Conservation (phyloP, 2,888 invertebrate genomes). For the Stenodema calcarata region DNA sequence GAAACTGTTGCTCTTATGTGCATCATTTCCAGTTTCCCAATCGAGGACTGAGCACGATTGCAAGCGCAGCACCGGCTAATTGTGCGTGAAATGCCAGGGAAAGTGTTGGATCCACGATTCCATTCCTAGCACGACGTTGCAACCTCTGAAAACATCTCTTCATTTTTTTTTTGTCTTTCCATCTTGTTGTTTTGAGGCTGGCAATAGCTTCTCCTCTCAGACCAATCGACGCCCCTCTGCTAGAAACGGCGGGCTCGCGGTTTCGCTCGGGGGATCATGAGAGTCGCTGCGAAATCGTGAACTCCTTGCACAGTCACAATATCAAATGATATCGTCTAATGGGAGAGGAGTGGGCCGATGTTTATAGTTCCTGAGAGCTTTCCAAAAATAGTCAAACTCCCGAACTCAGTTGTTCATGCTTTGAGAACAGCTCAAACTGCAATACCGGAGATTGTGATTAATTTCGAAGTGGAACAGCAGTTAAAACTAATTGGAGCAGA, state of each 20-base stretch:
- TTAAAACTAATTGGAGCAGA: not conserved
- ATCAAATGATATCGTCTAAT: slow-evolving; percentile 42
- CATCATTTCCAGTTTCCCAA: slow-evolving; percentile 36
- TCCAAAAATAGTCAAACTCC: not conserved
- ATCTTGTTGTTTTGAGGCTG: not conserved
- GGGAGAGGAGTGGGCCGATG: not conserved
- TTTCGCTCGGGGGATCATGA: slow-evolving; percentile 46
- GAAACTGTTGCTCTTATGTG: slow-evolving; percentile 24
- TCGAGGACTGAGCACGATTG: slow-evolving; percentile 9
- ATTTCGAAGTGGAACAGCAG: not conserved
- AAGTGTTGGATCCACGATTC: slow-evolving; percentile 46
- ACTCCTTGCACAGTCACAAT: slow-evolving; percentile 17
- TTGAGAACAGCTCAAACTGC: not conserved
- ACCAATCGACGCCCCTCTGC: not conserved
- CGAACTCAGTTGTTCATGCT: not conserved
- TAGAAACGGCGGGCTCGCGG: slow-evolving; percentile 3
- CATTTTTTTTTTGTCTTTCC: not conserved
- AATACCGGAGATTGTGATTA: not conserved
- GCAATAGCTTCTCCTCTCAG: not conserved
- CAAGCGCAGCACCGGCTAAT: slow-evolving; percentile 25
- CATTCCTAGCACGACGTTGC: slow-evolving; percentile 6
- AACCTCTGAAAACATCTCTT: not conserved
- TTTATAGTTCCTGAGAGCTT: not conserved
- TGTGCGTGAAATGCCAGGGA: slow-evolving; percentile 48
- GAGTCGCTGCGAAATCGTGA: slow-evolving; percentile 17